Percentiles rank a stretch among this genome's conserved stretches.
Evolutionary conservation across 1,140 invertebrate species (phyloP).

Genomic region (Sipha flava): DNA sequence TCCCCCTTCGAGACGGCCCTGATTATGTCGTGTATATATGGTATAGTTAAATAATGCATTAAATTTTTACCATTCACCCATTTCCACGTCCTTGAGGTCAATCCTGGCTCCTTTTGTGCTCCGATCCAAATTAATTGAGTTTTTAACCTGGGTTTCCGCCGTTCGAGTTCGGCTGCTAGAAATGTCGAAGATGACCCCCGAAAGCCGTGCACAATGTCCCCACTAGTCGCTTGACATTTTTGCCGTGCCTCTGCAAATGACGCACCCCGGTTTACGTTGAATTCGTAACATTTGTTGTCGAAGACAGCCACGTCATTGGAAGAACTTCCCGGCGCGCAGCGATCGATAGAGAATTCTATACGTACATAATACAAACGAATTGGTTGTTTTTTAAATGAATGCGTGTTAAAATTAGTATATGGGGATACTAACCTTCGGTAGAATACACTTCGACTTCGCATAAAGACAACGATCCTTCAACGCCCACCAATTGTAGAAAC

Average conservation of each 20-base stretch:
- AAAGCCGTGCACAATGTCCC: slow-evolving; percentile 70
- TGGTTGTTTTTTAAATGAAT: too few species aligned
- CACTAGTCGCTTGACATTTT: slow-evolving; percentile 66
- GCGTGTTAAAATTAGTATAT: too few species aligned
- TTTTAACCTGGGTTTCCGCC: slow-evolving; percentile 65
- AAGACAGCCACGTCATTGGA: slow-evolving; percentile 67
- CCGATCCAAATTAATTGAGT: slow-evolving; percentile 86
- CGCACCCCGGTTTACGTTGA: slow-evolving; percentile 67
- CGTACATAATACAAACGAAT: slow-evolving; percentile 38
- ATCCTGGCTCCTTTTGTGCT: slow-evolving; percentile 73
- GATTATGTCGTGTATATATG: too few species aligned
- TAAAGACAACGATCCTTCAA: slow-evolving; percentile 77
- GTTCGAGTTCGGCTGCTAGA: slow-evolving; percentile 68
- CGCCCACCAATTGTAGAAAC: slow-evolving; percentile 78
- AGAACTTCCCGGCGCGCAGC: slow-evolving; percentile 59
- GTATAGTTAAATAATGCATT: too few species aligned
- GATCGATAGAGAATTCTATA: slow-evolving; percentile 69
- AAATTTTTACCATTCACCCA: slow-evolving; percentile 74
- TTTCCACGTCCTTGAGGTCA: slow-evolving; percentile 74
- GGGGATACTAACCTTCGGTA: slow-evolving; percentile 63
- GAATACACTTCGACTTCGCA: slow-evolving; percentile 89
- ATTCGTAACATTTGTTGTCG: slow-evolving; percentile 80
- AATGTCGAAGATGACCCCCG: slow-evolving; percentile 49
- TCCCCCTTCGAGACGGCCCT: too few species aligned
- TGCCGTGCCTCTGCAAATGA: slow-evolving; percentile 68